These are phyloP conservation scores for Trichogramma pretiosum DNA, from an alignment of 1,140 invertebrate genomes.

Conservation along the genomic window DNA sequence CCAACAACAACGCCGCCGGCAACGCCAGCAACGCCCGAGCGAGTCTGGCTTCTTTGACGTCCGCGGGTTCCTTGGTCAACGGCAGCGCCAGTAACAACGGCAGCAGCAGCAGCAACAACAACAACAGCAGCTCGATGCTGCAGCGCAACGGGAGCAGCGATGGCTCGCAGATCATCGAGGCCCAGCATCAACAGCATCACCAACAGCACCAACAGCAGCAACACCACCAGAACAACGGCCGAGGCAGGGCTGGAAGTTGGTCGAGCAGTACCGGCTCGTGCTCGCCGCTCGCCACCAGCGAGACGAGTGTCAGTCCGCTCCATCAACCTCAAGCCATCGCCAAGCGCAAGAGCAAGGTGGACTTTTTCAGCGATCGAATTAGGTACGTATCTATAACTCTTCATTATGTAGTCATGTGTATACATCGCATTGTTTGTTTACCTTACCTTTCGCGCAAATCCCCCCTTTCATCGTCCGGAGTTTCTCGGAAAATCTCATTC, in stretches of 20 bases:
- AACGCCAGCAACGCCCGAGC: too few species aligned
- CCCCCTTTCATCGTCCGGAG: conserved; percentile 9
- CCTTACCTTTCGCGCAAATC: conserved; percentile 12
- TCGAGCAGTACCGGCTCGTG: conserved; percentile 59
- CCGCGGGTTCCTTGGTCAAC: conserved; percentile 24
- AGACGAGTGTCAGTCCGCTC: conserved; percentile 60
- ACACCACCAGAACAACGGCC: conserved; percentile 26
- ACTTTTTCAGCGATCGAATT: conserved; percentile 69
- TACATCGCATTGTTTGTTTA: too few species aligned
- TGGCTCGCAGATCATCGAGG: conserved; percentile 27
- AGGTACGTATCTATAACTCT: conserved; percentile 60
- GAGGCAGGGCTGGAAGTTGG: conserved; percentile 55
- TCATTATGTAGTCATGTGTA: too few species aligned
- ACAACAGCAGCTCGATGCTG: not conserved
- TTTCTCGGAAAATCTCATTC: too few species aligned
- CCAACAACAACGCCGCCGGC: conserved; percentile 53
- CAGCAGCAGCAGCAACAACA: conserved; percentile 26
- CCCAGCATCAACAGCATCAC: conserved; percentile 9
- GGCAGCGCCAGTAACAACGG: conserved; percentile 21
- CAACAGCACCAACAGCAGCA: conserved; percentile 12
- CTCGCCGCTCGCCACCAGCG: conserved; percentile 60
- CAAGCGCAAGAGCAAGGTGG: conserved; percentile 68
- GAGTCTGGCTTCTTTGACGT: conserved; percentile 45
- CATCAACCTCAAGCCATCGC: conserved; percentile 50
- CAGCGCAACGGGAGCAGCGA: not conserved